Base-by-base conservation (phyloP, 1,140 invertebrate genomes). In the Physella acuta region DNA sequence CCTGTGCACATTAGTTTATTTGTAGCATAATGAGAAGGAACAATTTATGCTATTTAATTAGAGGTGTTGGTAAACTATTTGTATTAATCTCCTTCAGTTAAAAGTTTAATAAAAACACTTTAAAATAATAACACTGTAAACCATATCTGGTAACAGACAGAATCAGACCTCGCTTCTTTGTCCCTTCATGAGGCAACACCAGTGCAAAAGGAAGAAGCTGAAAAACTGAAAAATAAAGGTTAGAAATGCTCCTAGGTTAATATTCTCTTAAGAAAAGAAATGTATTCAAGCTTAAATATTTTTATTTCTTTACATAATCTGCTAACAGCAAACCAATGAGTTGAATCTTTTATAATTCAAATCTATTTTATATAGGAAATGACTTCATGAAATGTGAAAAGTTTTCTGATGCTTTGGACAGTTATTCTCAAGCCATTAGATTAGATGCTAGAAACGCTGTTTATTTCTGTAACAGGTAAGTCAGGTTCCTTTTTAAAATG, bases 391-490 rank as follows among this genome's bases (percentile, higher is more conserved):
- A 93, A 80, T 86, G 88, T 49, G 90, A 91, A 49, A 90, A 90
- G 75, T 92, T 90, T 82, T 86, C 88, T 16, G 92, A 94, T 86
- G 94, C 94, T 4, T 78, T 95, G 26, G 87, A 89, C 5, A 89
- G 89, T 79, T 97, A 97, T 81, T 90, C 92, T 74, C 90, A 90
- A 74, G 94, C 95, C 20, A 93, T 97, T 72, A 87, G 91, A 73
- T 84, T 94, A 44, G 93, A 97, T 82, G 88, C 89, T 16, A 89
- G 88, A 66, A 97, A 97, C 87, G 90, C 94, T 3, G 92, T 97
- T n/a, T 97, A 92, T 84, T 97, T 93, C 85, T 95, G 94, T 81
- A 98, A 97, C 83, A 83, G 86, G 85, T 86, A 76, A 56, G 64
- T 62, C n/a, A n/a, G n/a, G n/a, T 11, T 26, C 26, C 67, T 16